Evolutionary conservation across 2,888 invertebrate genomes (phyloP), one percentile per base, ranked within the genome.

Genomic region (Melieria crassipennis): DNA sequence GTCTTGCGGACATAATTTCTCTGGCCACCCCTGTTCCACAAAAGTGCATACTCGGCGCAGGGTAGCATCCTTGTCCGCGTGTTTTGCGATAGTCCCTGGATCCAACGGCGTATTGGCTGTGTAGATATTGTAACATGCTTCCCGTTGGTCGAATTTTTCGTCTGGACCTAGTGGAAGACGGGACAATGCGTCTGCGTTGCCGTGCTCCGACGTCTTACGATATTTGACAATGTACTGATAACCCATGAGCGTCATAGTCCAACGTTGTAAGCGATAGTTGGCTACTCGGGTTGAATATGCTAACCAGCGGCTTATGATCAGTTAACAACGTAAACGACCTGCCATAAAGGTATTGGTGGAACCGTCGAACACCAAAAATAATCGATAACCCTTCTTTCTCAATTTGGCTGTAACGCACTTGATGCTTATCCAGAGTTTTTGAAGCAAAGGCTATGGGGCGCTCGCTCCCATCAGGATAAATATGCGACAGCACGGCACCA

Each of bases 391-490:
- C 72, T 48, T 78, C 76, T 48, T 75, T 77, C 50, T 76, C 75
- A 16, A 75, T 74, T 65, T 74, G 74, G 48, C 71, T 74, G 30
- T 72, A 74, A 7, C 58, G 42, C 7, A 60, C 62, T 66, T 77
- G 74, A 9, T 50, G 69, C 16, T 67, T 67, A 6, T 70, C 45
- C 1, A 71, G 62, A 4, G 73, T 75, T 65, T 75, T 73, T 4
- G 74, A 76, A 0, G 74, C 74, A 11, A 73, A 72, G 0, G 70
- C 67, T 6, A 86, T 83, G n/a, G 84, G 86, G 60, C 80, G 74
- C 74, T 85, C 83, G 42, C 76, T 70, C 13, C 83, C 82, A 75
- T 86, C 81, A 30, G 74, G 73, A 52, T 77, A 79, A 13, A 77
- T 75, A 65, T 71, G 65, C 0, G 68, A 73, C n/a, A 72, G 52